Base-by-base conservation (phyloP, 1,140 invertebrate genomes). In the Cherax quadricarinatus region DNA sequence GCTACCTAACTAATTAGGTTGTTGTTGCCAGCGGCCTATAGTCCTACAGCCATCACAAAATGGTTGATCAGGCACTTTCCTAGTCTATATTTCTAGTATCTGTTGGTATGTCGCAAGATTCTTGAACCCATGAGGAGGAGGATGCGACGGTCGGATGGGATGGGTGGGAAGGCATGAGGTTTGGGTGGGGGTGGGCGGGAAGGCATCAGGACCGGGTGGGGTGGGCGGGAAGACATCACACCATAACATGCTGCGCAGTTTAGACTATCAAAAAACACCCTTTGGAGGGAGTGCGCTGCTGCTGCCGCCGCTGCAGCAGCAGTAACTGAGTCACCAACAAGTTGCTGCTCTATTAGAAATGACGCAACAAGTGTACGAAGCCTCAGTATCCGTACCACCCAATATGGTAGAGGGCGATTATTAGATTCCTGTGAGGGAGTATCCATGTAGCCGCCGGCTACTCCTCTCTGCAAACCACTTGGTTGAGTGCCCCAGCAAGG, bases 391-490 rank as follows among this genome's bases (percentile, higher is more conserved):
- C 70, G 21, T 10, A 75, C n/a, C 83, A 85, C 83, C 83, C 4
- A 48, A 41, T 41, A 85, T 18, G 83, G 30, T 9, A n/a, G 62
- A 53, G n/a, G 75, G 57, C 49, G 75, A 66, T 60, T 70, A 79
- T 79, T 79, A 73, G 70, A 88, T 88, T 78, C 86, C 51, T 78
- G 75, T 41, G 86, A 88, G 51, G 78, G 75, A 88, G 86, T 49
- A 73, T 66, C 83, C 30, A 41, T 66, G 70, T 24, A 49, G 60
- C 83, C 83, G 18, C 4, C 62, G 83, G 83, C 82, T 30, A 62
- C 83, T 70, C 62, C 57, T 85, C 48, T 24, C 70, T 70, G 83
- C 60, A 85, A 48, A 66, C 60, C 83, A 49, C 83, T 85, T 85
- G 86, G 75, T 78, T 21, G 73, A 62, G 75, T 80, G 86, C 66